Percentiles rank a stretch among this genome's conserved stretches.
phyloP scores from a whole-genome alignment of 1,140 invertebrate species.

The Mesaphorura yosii region DNA sequence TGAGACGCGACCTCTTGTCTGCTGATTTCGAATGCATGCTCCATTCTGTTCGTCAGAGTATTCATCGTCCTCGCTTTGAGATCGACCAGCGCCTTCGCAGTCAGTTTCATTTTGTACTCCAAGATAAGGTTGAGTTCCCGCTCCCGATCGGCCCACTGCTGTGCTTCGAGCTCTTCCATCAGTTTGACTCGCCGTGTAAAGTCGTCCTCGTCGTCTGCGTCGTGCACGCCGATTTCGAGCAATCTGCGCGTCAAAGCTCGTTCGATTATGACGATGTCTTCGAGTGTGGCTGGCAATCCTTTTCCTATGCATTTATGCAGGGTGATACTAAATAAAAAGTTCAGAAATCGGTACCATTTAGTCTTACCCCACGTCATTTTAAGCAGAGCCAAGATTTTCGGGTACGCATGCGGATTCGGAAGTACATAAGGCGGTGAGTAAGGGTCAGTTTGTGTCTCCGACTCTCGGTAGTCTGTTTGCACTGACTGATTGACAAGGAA shows the following conservation, averaged over 20 bases:
- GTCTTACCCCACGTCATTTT: conserved; percentile 39
- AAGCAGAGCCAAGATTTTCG: conserved; percentile 40
- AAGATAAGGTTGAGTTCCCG: conserved; percentile 24
- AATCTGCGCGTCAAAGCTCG: conserved; percentile 44
- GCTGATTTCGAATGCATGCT: conserved; percentile 10
- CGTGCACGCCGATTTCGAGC: conserved; percentile 46
- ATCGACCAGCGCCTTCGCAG: conserved; percentile 34
- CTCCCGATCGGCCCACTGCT: conserved; percentile 54
- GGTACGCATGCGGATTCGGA: conserved; percentile 34
- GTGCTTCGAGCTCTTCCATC: conserved; percentile 49
- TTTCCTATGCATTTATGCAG: conserved; percentile 33
- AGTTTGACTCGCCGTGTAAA: conserved; percentile 44
- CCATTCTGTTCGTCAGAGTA: conserved; percentile 13
- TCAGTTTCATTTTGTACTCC: conserved; percentile 24
- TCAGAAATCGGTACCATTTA: background rate
- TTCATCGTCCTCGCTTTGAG: conserved; percentile 12
- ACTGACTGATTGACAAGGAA: conserved; percentile 35
- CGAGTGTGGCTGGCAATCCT: conserved; percentile 49
- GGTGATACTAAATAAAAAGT: background rate
- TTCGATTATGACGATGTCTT: conserved; percentile 52
- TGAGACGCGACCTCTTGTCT: conserved; percentile 12
- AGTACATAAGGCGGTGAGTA: conserved; percentile 55
- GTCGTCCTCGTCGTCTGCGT: conserved; percentile 41
- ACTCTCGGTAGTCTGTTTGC: conserved; percentile 62
- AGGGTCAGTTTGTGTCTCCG: conserved; percentile 61